Evolutionary conservation across 1,140 invertebrate species (phyloP).

Genomic region (Coenobita brevimanus): DNA sequence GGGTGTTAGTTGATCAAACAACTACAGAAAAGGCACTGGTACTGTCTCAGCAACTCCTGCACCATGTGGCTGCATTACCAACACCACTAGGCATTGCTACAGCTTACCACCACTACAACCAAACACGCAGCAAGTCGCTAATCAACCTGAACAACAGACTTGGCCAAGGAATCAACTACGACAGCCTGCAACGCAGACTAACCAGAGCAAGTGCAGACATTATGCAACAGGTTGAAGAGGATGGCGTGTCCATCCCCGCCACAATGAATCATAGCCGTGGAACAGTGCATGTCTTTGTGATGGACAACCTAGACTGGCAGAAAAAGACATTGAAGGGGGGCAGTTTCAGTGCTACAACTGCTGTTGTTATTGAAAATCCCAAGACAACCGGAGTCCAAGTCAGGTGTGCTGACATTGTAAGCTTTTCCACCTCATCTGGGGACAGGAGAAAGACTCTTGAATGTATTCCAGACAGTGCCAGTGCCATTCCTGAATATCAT

Average conservation of each 20-base stretch:
- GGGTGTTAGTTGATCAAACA: neutral
- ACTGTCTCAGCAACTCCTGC: slow-evolving; percentile 10
- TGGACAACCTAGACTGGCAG: slow-evolving; percentile 15
- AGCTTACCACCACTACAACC: slow-evolving; percentile 20
- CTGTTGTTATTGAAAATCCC: neutral
- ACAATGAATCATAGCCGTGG: neutral
- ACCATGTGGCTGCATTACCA: neutral
- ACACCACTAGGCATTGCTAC: slow-evolving; percentile 17
- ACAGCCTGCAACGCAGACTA: slow-evolving; percentile 1
- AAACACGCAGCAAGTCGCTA: slow-evolving; percentile 26
- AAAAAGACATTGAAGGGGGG: neutral
- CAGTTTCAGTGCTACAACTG: neutral
- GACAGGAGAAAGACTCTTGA: neutral
- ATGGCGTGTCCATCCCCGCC: neutral
- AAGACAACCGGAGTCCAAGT: neutral
- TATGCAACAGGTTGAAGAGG: slow-evolving; percentile 1
- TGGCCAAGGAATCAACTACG: slow-evolving; percentile 1
- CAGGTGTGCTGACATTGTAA: neutral
- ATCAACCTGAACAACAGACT: slow-evolving; percentile 11
- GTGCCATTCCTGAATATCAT: neutral
- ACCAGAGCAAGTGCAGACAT: neutral
- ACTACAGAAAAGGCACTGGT: slow-evolving; percentile 19
- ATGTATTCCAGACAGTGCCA: neutral
- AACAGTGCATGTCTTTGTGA: neutral
- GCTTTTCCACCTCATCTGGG: neutral